Conservation (phyloP, 2,113 vertebrate species). For the Seriola dumerili region DNA sequence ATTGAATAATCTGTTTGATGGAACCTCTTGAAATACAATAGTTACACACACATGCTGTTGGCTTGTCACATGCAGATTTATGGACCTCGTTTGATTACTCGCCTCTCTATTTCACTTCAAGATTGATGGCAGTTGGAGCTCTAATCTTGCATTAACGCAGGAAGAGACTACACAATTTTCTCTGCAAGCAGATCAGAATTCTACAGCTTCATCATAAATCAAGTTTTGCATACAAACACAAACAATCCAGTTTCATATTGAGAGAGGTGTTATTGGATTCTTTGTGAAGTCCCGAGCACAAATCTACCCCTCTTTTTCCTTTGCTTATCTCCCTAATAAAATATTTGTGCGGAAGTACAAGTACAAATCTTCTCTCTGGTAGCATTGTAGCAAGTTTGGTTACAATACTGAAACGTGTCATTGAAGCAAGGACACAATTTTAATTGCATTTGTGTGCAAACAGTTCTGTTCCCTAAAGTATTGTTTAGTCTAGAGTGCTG, state of each 20-base stretch:
- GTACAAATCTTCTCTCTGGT: conserved; percentile 20
- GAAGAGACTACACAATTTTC: conserved; percentile 59
- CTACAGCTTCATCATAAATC: conserved; percentile 55
- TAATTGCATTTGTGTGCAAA: conserved; percentile 58
- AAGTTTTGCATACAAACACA: conserved; percentile 58
- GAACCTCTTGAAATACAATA: conserved; percentile 46
- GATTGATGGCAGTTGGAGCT: conserved; percentile 68
- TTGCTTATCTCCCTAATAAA: conserved; percentile 46
- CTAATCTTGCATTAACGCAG: conserved; percentile 75
- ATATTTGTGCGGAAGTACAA: conserved; percentile 10
- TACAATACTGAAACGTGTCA: conserved; percentile 28
- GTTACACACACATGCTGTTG: conserved; percentile 40
- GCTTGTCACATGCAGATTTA: conserved; percentile 75
- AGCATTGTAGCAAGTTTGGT: conserved; percentile 3
- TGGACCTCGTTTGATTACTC: conserved; percentile 71
- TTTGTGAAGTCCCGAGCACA: conserved; percentile 37
- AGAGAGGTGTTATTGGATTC: conserved; percentile 63
- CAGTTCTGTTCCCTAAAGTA: conserved; percentile 33
- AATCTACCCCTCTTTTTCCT: conserved; percentile 25
- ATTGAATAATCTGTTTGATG: conserved; percentile 64
- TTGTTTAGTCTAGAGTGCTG: conserved; percentile 31
- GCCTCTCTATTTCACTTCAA: conserved; percentile 59
- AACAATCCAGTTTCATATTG: conserved; percentile 58
- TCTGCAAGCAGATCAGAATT: conserved; percentile 54
- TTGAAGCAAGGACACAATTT: conserved; percentile 58